Evolutionary conservation across 2,797 vertebrate genomes (phyloP).

Genomic region (Tarsius wallacei): DNA sequence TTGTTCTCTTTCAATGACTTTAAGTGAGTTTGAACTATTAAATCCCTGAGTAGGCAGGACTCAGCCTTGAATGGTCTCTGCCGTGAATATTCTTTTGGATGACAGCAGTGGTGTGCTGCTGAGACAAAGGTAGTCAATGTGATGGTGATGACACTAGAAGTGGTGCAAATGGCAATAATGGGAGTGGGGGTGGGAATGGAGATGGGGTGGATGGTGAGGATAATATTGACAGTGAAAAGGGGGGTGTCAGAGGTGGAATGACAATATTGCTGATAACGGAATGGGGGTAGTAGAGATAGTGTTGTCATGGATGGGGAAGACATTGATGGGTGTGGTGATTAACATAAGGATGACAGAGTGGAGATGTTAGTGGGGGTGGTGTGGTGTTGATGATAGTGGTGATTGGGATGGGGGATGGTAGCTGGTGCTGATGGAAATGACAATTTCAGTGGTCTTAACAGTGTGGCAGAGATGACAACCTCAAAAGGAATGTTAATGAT

Average conservation of each 20-base stretch:
- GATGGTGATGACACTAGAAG: background rate
- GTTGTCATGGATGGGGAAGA: background rate
- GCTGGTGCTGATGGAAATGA: background rate
- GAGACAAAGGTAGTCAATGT: background rate
- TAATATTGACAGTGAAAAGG: too few relatives aligned
- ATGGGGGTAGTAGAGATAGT: background rate
- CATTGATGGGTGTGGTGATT: background rate
- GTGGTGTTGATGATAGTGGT: too few relatives aligned
- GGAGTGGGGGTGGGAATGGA: background rate
- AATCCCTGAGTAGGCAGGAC: background rate
- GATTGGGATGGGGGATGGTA: background rate
- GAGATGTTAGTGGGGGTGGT: background rate
- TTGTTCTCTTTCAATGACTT: background rate
- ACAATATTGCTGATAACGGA: accelerated
- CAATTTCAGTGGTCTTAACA: background rate
- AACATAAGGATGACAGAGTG: accelerated
- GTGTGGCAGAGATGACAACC: background rate
- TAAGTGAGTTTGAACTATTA: background rate
- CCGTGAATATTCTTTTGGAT: background rate
- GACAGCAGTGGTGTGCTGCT: background rate
- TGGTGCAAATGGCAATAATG: too few relatives aligned
- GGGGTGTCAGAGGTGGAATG: background rate
- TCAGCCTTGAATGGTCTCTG: background rate
- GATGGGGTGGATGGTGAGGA: accelerated
- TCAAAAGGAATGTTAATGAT: background rate